A percentile compares a stretch with the other conserved stretches of the same genome.
These are phyloP conservation scores for Aphidius ervi DNA, from an alignment of 1,140 invertebrate species.

Conservation along the genomic window DNA sequence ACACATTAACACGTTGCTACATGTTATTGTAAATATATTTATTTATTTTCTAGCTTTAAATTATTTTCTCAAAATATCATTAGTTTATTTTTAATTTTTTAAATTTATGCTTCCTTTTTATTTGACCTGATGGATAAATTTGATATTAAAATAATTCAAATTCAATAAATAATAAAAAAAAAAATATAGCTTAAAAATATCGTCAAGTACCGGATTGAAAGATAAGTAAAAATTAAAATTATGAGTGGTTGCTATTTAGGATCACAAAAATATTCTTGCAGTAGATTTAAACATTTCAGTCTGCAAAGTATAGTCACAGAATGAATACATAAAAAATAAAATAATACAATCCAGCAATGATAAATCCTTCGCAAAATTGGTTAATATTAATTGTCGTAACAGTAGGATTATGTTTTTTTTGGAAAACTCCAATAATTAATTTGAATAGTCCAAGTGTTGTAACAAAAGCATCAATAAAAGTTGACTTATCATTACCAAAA, in stretches of 20 bases:
- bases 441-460: slow-evolving; percentile 32
- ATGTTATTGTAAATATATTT: no score
- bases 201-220: background rate
- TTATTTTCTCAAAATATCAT: no score
- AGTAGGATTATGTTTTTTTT: slow-evolving; percentile 32
- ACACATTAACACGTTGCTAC: no score
- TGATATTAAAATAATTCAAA: no score
- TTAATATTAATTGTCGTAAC: slow-evolving; percentile 18
- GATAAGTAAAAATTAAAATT: slow-evolving; percentile 15
- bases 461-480: slow-evolving; percentile 41
- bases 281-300: background rate
- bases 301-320: slow-evolving; percentile 2
- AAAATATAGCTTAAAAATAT: no score
- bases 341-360: background rate
- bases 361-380: slow-evolving; percentile 7
- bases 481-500: slow-evolving; percentile 41
- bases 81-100: no score
- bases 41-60: no score
- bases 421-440: slow-evolving; percentile 34
- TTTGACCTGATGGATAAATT: no score
- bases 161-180: no score
- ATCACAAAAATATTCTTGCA: slow-evolving; percentile 10
- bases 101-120: no score
- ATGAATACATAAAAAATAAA: background rate
- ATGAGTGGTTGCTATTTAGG: slow-evolving; percentile 23